Evolutionary conservation across 2,888 invertebrate species (phyloP).

Genomic region (Adelphocoris suturalis): DNA sequence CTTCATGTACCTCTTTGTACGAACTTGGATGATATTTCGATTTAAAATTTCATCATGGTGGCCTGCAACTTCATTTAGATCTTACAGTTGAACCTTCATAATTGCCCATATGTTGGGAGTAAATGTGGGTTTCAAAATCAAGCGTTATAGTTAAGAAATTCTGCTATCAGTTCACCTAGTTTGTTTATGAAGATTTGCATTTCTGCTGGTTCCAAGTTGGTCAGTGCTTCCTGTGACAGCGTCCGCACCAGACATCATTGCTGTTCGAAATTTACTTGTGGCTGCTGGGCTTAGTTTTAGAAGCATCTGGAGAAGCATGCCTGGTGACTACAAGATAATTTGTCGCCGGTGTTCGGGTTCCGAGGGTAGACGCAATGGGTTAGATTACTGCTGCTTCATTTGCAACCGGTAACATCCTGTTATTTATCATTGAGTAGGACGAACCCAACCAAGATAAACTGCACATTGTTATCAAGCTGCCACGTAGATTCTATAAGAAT

Average conservation of each 20-base stretch:
- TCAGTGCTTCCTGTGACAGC: background rate
- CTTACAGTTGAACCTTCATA: background rate
- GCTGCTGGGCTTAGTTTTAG: background rate
- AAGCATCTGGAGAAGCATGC: background rate
- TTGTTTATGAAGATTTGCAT: background rate
- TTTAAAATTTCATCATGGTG: background rate
- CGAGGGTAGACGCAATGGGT: slow-evolving; percentile 65
- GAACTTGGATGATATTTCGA: background rate
- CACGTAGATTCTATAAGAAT: too few relatives aligned
- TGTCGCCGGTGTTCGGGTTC: slow-evolving; percentile 56
- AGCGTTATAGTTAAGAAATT: slow-evolving; percentile 10
- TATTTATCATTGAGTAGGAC: background rate
- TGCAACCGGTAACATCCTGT: slow-evolving; percentile 58
- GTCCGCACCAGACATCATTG: background rate
- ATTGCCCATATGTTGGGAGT: background rate
- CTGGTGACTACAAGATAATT: slow-evolving; percentile 59
- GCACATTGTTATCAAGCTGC: too few relatives aligned
- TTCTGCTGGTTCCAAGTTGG: background rate
- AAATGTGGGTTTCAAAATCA: background rate
- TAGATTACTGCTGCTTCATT: slow-evolving; percentile 67
- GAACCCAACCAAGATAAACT: too few relatives aligned
- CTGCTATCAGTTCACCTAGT: background rate
- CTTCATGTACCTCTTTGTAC: too few relatives aligned
- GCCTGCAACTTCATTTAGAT: background rate
- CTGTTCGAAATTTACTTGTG: background rate